phyloP scores from a whole-genome alignment of 2,888 invertebrate species.

The Pterobdella sp. region DNA sequence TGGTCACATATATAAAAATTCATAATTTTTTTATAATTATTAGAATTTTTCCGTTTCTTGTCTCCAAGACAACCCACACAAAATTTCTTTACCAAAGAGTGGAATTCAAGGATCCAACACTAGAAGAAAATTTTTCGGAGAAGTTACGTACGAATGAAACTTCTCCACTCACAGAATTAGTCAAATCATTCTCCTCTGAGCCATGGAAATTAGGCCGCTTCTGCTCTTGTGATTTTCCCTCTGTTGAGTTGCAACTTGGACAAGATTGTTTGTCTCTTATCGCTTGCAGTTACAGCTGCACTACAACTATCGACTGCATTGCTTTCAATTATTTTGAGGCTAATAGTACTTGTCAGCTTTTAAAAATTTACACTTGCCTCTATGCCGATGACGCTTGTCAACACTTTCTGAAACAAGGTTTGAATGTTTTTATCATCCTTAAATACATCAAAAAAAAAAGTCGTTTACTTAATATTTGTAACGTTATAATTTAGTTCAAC shows the following conservation, averaged over 20 bases:
- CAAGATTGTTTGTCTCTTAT: background rate
- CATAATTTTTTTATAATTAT: too few relatives aligned
- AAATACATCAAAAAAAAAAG: too few relatives aligned
- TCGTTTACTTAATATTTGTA: too few relatives aligned
- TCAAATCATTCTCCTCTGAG: too few relatives aligned
- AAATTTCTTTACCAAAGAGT: background rate
- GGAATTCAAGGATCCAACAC: background rate
- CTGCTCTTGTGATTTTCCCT: background rate
- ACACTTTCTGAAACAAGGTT: slow-evolving; percentile 2
- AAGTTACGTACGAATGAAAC: background rate
- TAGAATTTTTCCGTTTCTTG: background rate
- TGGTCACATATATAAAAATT: too few relatives aligned
- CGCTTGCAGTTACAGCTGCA: background rate
- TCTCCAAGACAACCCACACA: background rate
- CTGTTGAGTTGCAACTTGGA: background rate
- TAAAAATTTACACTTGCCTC: background rate
- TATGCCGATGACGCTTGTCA: background rate
- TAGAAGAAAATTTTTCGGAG: background rate
- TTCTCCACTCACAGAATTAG: background rate
- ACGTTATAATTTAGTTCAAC: too few relatives aligned
- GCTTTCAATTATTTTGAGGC: background rate
- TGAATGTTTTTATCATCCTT: too few relatives aligned
- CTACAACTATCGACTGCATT: background rate
- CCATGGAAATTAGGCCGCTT: background rate
- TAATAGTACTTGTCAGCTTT: background rate